These are phyloP conservation scores for Drosophila bipectinata DNA, from an alignment of 1,140 invertebrate genomes.

Conservation along the genomic window DNA sequence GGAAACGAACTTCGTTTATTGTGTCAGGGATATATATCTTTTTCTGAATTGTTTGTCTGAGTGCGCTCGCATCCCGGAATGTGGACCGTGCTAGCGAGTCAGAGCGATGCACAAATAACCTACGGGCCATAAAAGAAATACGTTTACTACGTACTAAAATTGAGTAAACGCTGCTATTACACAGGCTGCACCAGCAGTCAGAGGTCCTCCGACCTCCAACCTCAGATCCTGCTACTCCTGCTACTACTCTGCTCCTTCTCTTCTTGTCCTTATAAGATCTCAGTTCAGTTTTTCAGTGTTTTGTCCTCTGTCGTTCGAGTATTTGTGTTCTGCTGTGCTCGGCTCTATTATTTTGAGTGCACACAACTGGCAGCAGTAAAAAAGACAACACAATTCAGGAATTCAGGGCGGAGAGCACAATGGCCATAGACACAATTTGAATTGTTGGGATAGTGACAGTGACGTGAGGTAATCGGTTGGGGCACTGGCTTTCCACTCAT, in stretches of 20 bases:
- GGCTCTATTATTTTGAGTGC: constrained; percentile 75
- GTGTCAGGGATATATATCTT: constrained; percentile 72
- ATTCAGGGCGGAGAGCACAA: constrained; percentile 1
- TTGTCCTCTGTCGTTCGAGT: constrained; percentile 24
- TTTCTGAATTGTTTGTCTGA: constrained; percentile 66
- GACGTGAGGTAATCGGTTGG: constrained; percentile 14
- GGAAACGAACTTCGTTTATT: constrained; percentile 80
- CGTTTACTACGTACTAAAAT: constrained; percentile 80
- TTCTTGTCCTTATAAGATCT: not conserved
- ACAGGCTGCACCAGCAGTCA: constrained; percentile 68
- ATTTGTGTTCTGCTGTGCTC: constrained; percentile 44
- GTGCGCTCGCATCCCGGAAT: constrained; percentile 45
- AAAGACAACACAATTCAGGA: constrained; percentile 53
- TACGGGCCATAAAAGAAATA: constrained; percentile 74
- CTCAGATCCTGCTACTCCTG: not conserved
- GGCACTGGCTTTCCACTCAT: constrained; percentile 36
- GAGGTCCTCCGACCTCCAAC: constrained; percentile 28
- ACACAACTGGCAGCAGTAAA: constrained; percentile 68
- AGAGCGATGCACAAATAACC: constrained; percentile 69
- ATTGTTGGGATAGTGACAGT: constrained; percentile 46
- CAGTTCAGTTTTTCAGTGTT: constrained; percentile 12
- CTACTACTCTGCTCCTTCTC: not conserved
- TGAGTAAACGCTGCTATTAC: constrained; percentile 80
- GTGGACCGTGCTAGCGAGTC: constrained; percentile 50
- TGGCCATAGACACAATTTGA: constrained; percentile 29